Conservation (phyloP, 2,797 vertebrate genomes). For the Myiotriccus ornatus region DNA sequence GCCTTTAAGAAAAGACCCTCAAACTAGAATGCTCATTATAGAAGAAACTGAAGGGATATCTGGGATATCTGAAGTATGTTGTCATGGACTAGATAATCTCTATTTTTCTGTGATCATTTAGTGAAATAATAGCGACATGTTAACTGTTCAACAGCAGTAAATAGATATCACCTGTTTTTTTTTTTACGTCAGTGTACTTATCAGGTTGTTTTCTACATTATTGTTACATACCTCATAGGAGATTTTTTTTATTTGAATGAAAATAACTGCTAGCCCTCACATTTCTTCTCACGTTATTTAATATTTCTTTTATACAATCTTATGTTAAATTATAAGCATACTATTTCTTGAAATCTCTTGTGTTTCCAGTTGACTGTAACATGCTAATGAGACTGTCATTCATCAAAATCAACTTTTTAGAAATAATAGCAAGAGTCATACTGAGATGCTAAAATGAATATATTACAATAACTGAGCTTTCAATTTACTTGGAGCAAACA, state of each 20-base stretch:
- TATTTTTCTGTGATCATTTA: not conserved
- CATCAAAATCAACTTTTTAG: not conserved
- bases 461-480: constrained; percentile 1
- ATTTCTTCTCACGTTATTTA: not conserved
- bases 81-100: not conserved
- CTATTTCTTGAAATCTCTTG: not conserved
- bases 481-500: not conserved
- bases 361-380: not conserved
- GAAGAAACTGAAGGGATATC: not conserved
- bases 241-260: not conserved
- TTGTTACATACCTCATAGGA: not conserved
- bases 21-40: not conserved
- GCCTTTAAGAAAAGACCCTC: not conserved
- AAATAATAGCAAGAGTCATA: not conserved
- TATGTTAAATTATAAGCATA: not conserved
- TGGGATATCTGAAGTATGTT: not conserved
- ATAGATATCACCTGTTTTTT: not conserved
- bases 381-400: constrained; percentile 9
- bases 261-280: not conserved
- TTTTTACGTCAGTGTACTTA: not conserved
- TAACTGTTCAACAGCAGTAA: not conserved
- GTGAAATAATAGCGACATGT: not conserved
- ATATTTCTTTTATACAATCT: not conserved
- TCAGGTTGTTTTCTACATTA: not conserved
- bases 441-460: not conserved